Percentiles rank a stretch among this genome's conserved stretches.
Evolutionary conservation across 2,888 invertebrate species (phyloP).

Genomic region (Drosophila silvestris): DNA sequence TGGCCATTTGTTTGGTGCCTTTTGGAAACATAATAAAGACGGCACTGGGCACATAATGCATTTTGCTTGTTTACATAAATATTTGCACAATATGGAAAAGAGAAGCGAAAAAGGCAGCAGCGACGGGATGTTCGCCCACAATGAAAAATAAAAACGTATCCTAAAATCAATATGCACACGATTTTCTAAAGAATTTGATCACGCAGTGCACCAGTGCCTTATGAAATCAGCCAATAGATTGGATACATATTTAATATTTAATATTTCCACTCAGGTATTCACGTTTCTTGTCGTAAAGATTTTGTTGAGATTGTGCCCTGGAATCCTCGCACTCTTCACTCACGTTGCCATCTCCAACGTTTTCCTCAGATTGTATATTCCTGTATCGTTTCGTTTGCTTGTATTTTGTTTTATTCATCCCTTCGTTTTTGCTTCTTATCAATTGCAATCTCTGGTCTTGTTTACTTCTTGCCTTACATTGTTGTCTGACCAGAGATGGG

Average conservation of each 20-base stretch:
- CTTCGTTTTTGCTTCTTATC: conserved; percentile 40
- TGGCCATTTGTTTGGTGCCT: conserved; percentile 54
- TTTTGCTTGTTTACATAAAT: conserved; percentile 69
- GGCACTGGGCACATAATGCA: conserved; percentile 63
- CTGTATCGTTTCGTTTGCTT: conserved; percentile 18
- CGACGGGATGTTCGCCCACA: conserved; percentile 16
- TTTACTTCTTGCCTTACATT: conserved; percentile 37
- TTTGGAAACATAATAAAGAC: conserved; percentile 65
- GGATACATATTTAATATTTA: background rate
- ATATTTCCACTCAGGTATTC: background rate
- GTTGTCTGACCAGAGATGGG: conserved; percentile 32
- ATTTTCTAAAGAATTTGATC: conserved; percentile 2
- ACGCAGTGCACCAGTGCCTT: background rate
- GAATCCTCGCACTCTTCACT: background rate
- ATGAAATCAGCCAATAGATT: conserved; percentile 1
- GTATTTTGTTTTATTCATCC: conserved; percentile 11
- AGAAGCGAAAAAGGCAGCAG: background rate
- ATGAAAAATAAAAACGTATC: background rate
- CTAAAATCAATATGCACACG: conserved; percentile 4
- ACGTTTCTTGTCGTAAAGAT: background rate
- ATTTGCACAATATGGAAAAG: conserved; percentile 44
- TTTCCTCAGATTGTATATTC: conserved; percentile 14
- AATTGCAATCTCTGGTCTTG: conserved; percentile 45
- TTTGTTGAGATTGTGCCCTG: background rate
- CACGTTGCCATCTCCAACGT: conserved; percentile 31